Percentiles rank a stretch among this genome's conserved stretches.
Conservation (phyloP, 2,113 vertebrate species). For the Gopherus evgoodei region DNA sequence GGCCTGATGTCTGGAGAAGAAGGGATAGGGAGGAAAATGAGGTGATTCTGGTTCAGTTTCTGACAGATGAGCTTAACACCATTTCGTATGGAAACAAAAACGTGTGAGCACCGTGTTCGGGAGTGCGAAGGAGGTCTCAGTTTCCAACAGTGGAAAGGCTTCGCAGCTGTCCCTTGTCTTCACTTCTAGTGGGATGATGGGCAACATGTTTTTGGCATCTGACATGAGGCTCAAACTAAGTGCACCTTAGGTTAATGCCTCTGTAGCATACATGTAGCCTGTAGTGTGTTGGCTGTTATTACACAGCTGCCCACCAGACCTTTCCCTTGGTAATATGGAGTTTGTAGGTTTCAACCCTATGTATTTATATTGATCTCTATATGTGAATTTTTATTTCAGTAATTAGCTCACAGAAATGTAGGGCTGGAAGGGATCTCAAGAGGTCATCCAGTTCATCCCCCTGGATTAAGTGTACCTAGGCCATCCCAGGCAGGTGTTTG, state of each 20-base stretch:
- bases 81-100: constrained; percentile 40
- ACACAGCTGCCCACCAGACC: neutral
- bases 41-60: constrained; percentile 49
- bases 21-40: neutral
- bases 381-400: neutral
- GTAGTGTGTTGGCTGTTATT: neutral
- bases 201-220: neutral
- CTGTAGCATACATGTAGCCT: neutral
- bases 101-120: neutral
- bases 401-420: neutral
- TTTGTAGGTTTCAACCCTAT: neutral
- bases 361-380: neutral
- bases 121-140: constrained; percentile 45
- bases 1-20: constrained; percentile 41
- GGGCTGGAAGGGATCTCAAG: neutral
- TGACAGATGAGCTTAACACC: constrained; percentile 36
- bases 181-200: neutral
- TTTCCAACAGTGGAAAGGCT: neutral
- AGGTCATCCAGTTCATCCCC: neutral
- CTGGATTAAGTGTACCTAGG: neutral
- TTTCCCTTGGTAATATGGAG: fast-evolving
- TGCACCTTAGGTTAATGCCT: neutral
- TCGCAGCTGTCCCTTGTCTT: neutral
- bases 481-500: neutral
- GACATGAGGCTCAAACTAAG: neutral